Conservation (phyloP, 2,113 vertebrate genomes). For the Cephalopterus ornatus region DNA sequence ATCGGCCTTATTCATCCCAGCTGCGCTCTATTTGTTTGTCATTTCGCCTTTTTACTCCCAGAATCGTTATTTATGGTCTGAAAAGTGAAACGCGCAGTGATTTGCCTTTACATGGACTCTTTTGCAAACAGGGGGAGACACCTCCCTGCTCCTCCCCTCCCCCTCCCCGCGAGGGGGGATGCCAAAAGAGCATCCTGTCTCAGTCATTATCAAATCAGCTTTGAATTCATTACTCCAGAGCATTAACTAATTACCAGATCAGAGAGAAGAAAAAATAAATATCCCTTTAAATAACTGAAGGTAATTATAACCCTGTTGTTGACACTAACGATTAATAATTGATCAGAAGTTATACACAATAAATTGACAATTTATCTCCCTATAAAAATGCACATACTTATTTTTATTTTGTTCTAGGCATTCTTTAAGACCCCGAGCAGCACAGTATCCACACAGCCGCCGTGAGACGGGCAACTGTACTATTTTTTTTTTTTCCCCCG, state of each 20-base stretch:
- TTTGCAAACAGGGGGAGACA: not conserved
- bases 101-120: not conserved
- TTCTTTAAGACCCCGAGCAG: not conserved
- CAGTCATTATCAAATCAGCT: slow-evolving; percentile 52
- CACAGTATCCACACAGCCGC: not conserved
- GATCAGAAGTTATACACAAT: slow-evolving; percentile 76
- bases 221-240: slow-evolving; percentile 66
- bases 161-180: not conserved
- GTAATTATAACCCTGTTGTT: slow-evolving; percentile 80
- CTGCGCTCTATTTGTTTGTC: slow-evolving; percentile 74
- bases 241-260: slow-evolving; percentile 75
- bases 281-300: slow-evolving; percentile 75
- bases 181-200: slow-evolving; percentile 8
- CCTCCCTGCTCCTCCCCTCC: not conserved
- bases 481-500: not conserved
- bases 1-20: slow-evolving; percentile 76
- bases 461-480: fast-evolving
- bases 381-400: slow-evolving; percentile 23
- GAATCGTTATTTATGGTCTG: slow-evolving; percentile 71
- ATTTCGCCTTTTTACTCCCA: slow-evolving; percentile 57
- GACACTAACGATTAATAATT: slow-evolving; percentile 83
- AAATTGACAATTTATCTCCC: slow-evolving; percentile 76
- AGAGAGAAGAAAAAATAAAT: slow-evolving; percentile 73
- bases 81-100: not conserved
- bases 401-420: not conserved